Base-by-base conservation (phyloP, 2,113 vertebrate species). In the Neogobius melanostomus region DNA sequence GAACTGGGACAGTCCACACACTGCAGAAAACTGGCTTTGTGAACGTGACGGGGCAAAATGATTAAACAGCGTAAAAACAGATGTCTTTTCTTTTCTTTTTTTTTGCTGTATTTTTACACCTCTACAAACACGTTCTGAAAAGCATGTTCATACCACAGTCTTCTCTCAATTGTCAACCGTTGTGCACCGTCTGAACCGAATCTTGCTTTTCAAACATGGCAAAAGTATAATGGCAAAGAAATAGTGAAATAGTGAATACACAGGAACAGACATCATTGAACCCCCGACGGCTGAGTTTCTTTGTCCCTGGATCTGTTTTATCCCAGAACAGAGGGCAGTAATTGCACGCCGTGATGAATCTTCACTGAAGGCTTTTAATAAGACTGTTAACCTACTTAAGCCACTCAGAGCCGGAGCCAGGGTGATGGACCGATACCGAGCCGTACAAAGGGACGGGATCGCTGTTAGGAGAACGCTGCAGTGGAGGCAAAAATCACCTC, bases 341-440 rank as follows among this genome's bases (percentile, higher is more conserved):
- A 75, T 57, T n/a, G 14, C 71, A 65, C 68, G 21, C 28, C 57
- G 66, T 28, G 69, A 86, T 83, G 62, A 79, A 63, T 84, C 74
- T 56, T 69, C 82, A 74, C 66, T 81, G 45, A 36, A 68, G 65
- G 71, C 70, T 84, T 81, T 84, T 76, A 80, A 82, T 80, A 69
- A 76, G 71, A 64, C 54, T 64, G 71, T 83, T 81, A 64, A 69
- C 65, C 77, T 63, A 68, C 77, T 81, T 75, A 63, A 72, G 75
- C 67, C 79, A 82, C 83, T 81, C 71, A 78, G 64, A 69, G 51
- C 4, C 72, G 66, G 70, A 69, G 51, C 4, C 72, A 69, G 70
- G 69, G 72, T 60, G 74, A 75, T 72, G 60, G 47, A 74, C 56
- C 9, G 64, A 76, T 72, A 72, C 71, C 80, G 75, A 82, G 73